phyloP scores from a whole-genome alignment of 1,140 invertebrate species.

The Rhynchophorus ferrugineus region DNA sequence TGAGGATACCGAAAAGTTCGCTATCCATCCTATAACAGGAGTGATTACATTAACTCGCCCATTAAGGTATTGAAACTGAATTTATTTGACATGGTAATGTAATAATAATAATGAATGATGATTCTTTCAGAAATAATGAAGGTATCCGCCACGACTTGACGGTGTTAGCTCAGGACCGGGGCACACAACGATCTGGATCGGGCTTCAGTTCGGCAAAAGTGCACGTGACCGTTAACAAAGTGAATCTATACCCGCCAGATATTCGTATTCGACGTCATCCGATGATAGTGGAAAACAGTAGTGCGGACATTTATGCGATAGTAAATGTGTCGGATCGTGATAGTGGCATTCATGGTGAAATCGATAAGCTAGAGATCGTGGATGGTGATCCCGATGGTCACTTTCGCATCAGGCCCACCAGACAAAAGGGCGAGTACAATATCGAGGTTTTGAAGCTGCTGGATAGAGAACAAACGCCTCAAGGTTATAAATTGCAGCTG shows the following conservation, averaged over 20 bases:
- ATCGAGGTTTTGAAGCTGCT: conserved; percentile 69
- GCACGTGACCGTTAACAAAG: conserved; percentile 69
- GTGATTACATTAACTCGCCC: conserved; percentile 77
- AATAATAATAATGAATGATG: too few species aligned
- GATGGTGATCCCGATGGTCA: conserved; percentile 82
- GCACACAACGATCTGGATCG: conserved; percentile 53
- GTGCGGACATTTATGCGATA: conserved; percentile 83
- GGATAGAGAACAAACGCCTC: conserved; percentile 65
- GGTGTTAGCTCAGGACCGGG: conserved; percentile 78
- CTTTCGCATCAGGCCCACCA: conserved; percentile 63
- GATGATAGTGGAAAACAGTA: conserved; percentile 74
- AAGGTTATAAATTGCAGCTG: conserved; percentile 80
- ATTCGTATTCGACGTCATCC: conserved; percentile 73
- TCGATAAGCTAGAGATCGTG: conserved; percentile 76
- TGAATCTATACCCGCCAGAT: conserved; percentile 80
- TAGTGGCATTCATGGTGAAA: conserved; percentile 72
- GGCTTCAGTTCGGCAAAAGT: conserved; percentile 64
- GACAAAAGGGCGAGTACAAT: conserved; percentile 61
- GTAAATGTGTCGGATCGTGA: conserved; percentile 78
- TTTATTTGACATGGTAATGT: too few species aligned
- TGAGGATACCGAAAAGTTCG: conserved; percentile 76
- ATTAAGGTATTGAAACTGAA: conserved; percentile 62
- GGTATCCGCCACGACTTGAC: conserved; percentile 62
- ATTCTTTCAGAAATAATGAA: conserved; percentile 46
- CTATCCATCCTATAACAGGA: conserved; percentile 86